Evolutionary conservation across 2,113 vertebrate species (phyloP), one percentile per base, ranked within the genome.

Genomic region (Datnioides undecimradiatus): DNA sequence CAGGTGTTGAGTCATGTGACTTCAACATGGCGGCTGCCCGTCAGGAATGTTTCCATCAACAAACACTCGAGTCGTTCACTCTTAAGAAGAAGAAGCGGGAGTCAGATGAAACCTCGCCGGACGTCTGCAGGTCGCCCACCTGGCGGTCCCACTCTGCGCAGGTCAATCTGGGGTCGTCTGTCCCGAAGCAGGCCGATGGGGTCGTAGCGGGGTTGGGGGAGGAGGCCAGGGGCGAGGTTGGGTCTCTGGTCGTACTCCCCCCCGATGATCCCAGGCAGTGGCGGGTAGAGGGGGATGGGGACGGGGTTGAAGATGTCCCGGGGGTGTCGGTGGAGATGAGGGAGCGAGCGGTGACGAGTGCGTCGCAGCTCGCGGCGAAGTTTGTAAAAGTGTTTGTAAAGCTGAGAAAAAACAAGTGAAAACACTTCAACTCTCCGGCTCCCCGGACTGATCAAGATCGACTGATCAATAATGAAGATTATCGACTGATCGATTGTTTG

Each of bases 191-290:
- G 51, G 14, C 14, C 25, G 51, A 55, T 55, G 46, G 93, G 94
- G 78, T 94, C 90, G 33, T 81, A 85, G 78, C 91, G 93, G 12
- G 93, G 92, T 3, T 83, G 90, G 29, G 94, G 94, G n/a, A 92
- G 73, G 19, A 92, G 58, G 70, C 13, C 41, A 8, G 8, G 82
- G 14, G 88, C 91, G 27, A 93, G 49, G 63, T 14, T 16, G 0
- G 88, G 92, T 8, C 88, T 77, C 63, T 90, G 90, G 86, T 95
- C 95, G 11, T 94, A 93, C 1, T 91, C 93, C 0, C 93, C 95
- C 0, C 94, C 94, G n/a, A 95, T 94, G 85, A 95, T 93, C 4
- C 94, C 93, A 0, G 95, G 90, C n/a, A 91, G 2, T 2, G 65
- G 91, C 0, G 92, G 92, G 74, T 73, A 64, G 3, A 84, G 45